A percentile compares a stretch with the other conserved stretches of the same genome.
phyloP scores from a whole-genome alignment of 1,140 invertebrate genomes.

The Drosophila littoralis region DNA sequence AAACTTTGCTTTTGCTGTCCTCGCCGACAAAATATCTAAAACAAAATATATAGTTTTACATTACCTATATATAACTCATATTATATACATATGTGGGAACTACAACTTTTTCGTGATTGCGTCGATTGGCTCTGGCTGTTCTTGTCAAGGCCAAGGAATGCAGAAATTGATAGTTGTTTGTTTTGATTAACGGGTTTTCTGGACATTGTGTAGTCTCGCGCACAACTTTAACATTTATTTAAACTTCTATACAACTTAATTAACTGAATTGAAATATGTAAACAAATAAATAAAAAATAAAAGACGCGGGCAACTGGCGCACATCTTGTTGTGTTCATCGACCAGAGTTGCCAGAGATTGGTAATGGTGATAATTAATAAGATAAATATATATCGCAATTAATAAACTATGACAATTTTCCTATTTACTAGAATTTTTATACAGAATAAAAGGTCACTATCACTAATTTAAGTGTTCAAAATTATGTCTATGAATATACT shows the following conservation, averaged over 20 bases:
- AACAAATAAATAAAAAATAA: constrained; percentile 30
- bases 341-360: constrained; percentile 3
- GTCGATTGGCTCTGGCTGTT: constrained; percentile 38
- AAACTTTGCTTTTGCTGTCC: constrained; percentile 28
- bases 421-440: not conserved
- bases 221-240: constrained; percentile 8
- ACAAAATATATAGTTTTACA: not conserved
- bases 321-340: not conserved
- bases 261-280: constrained; percentile 1
- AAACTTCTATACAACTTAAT: constrained; percentile 1
- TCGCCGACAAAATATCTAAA: constrained; percentile 34
- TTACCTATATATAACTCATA: not conserved
- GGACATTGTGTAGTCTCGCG: constrained; percentile 16
- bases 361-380: not conserved
- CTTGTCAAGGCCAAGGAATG: constrained; percentile 30
- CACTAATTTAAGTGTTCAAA: no score
- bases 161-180: constrained; percentile 36
- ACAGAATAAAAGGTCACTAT: not conserved
- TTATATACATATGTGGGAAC: not conserved
- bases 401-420: not conserved
- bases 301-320: constrained; percentile 30
- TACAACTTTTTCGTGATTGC: constrained; percentile 30
- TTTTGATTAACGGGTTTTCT: constrained; percentile 18
- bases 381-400: not conserved
- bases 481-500: not conserved